Evolutionary conservation across 2,888 invertebrate species (phyloP).

Genomic region (Melikaiella ostensackeni): DNA sequence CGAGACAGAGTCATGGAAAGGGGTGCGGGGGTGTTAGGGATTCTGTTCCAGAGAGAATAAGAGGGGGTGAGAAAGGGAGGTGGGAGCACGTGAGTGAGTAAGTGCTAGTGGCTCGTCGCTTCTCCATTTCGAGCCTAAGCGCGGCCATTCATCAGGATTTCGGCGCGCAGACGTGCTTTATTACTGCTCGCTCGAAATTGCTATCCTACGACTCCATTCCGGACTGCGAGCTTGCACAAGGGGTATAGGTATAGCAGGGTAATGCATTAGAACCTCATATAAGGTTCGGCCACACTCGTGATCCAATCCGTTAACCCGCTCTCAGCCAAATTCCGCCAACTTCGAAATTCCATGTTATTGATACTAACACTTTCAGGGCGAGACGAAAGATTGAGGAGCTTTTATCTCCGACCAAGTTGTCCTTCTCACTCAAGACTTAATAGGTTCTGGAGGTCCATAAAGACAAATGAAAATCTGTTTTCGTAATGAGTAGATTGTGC

Average conservation of each 20-base stretch:
- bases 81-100: slow-evolving; percentile 65
- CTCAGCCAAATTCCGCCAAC: slow-evolving; percentile 65
- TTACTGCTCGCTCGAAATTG: slow-evolving; percentile 77
- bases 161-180: slow-evolving; percentile 77
- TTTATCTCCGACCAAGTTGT: slow-evolving; percentile 7
- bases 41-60: slow-evolving; percentile 40
- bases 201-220: slow-evolving; percentile 78
- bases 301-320: slow-evolving; percentile 71
- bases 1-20: neutral
- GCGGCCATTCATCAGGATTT: slow-evolving; percentile 76
- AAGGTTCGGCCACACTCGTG: slow-evolving; percentile 65
- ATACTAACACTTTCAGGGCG: slow-evolving; percentile 48
- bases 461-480: slow-evolving; percentile 5
- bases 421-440: slow-evolving; percentile 17
- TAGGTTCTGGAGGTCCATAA: neutral
- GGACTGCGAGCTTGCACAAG: slow-evolving; percentile 55
- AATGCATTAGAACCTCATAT: slow-evolving; percentile 75
- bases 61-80: slow-evolving; percentile 48
- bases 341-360: slow-evolving; percentile 51
- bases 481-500: neutral
- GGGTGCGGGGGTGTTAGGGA: neutral
- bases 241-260: slow-evolving; percentile 59
- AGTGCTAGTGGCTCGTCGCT: slow-evolving; percentile 75
- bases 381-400: slow-evolving; percentile 22
- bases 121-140: slow-evolving; percentile 78